phyloP scores from a whole-genome alignment of 1,140 invertebrate genomes.

The Tetramorium simillimum region DNA sequence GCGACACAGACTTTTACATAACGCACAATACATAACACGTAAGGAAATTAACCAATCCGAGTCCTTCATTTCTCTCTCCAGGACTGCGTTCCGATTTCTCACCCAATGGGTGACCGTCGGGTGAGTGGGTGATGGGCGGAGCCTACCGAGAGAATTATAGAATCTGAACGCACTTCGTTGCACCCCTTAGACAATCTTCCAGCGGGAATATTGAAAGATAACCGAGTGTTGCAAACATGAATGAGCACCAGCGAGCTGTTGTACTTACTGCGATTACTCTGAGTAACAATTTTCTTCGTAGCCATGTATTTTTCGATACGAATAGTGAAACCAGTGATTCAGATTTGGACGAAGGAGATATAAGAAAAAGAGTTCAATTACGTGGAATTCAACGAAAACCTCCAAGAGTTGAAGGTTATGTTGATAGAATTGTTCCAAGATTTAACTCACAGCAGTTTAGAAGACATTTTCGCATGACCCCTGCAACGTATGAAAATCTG shows the following conservation, averaged over 20 bases:
- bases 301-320: background rate
- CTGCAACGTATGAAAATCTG: background rate
- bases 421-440: background rate
- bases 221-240: background rate
- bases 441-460: background rate
- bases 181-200: too few species aligned
- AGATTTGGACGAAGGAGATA: background rate
- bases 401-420: background rate
- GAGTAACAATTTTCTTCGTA: background rate
- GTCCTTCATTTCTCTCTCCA: too few species aligned
- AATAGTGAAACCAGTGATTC: constrained; percentile 18
- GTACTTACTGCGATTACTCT: constrained; percentile 2
- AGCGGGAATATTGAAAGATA: background rate
- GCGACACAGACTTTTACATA: too few species aligned
- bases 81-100: constrained; percentile 9
- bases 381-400: background rate
- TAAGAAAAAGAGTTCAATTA: background rate
- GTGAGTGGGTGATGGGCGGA: background rate
- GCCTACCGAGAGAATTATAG: too few species aligned
- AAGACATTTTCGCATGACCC: background rate
- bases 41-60: too few species aligned
- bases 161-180: too few species aligned
- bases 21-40: too few species aligned
- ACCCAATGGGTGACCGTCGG: background rate
- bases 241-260: background rate